A percentile compares a stretch with the other conserved stretches of the same genome.
Conservation (phyloP, 1,140 invertebrate genomes). For the Drosophila novamexicana region DNA sequence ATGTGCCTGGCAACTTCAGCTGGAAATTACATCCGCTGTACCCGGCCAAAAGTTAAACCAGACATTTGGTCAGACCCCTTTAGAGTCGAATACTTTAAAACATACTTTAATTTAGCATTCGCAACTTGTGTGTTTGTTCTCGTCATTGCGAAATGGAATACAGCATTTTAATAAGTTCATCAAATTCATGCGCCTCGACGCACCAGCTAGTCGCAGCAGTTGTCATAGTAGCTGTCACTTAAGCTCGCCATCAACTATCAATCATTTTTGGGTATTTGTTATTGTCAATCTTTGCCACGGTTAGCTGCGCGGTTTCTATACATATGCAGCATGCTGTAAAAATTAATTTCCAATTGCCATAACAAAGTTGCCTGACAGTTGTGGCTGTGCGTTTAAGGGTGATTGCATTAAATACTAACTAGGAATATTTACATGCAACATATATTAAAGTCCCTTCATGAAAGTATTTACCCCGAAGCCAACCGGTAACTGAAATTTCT, state of each 20-base stretch:
- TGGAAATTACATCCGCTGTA: constrained; percentile 69
- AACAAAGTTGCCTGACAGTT: not conserved
- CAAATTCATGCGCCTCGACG: constrained; percentile 48
- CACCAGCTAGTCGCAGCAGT: constrained; percentile 1
- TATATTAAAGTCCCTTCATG: too few relatives aligned
- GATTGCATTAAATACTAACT: too few relatives aligned
- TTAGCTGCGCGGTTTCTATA: constrained; percentile 1
- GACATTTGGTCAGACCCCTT: not conserved
- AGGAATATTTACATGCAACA: too few relatives aligned
- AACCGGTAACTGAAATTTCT: too few relatives aligned
- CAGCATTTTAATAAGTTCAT: constrained; percentile 52
- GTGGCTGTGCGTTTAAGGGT: too few relatives aligned
- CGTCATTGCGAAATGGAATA: not conserved
- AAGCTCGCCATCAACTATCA: constrained; percentile 13
- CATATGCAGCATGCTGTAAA: constrained; percentile 12
- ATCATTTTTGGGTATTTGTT: not conserved
- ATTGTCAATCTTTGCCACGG: constrained; percentile 7
- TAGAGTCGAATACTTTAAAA: constrained; percentile 9
- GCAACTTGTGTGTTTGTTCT: not conserved
- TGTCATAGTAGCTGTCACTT: constrained; percentile 14
- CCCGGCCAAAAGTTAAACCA: constrained; percentile 5
- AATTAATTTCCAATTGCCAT: constrained; percentile 14
- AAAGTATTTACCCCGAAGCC: too few relatives aligned
- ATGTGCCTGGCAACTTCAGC: constrained; percentile 58
- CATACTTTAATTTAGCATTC: constrained; percentile 6